A percentile compares a stretch with the other conserved stretches of the same genome.
Conservation (phyloP, 1,140 invertebrate genomes). For the Cepaea nemoralis region DNA sequence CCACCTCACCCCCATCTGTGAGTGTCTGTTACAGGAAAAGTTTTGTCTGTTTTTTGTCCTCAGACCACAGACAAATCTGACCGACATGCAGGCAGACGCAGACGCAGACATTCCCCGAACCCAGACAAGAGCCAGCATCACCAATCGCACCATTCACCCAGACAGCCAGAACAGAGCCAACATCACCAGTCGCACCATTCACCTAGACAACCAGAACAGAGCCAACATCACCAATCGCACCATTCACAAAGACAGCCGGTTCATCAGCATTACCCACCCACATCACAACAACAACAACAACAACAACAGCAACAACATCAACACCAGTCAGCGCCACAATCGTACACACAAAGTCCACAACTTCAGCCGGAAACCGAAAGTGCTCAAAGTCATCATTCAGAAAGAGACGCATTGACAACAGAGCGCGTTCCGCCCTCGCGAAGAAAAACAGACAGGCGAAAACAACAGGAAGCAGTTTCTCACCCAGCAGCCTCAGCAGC, state of each 20-base stretch:
- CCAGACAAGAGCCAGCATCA: neutral
- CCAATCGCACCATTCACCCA: neutral
- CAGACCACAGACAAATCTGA: neutral
- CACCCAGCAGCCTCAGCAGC: neutral
- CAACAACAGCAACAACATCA: slow-evolving; percentile 22
- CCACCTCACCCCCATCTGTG: too few species aligned
- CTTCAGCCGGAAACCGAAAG: slow-evolving; percentile 41
- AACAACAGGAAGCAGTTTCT: slow-evolving; percentile 2
- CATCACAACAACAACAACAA: slow-evolving; percentile 10
- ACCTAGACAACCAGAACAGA: slow-evolving; percentile 12
- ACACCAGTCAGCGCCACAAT: slow-evolving; percentile 15
- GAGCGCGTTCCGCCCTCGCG: neutral
- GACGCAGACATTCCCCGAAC: slow-evolving; percentile 25
- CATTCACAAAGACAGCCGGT: neutral
- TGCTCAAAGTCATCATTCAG: neutral
- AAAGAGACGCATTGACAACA: neutral
- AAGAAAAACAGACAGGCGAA: slow-evolving; percentile 16
- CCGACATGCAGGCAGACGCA: slow-evolving; percentile 15
- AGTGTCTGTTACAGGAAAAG: neutral
- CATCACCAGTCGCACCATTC: neutral
- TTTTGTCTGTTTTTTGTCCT: neutral
- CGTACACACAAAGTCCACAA: slow-evolving; percentile 28
- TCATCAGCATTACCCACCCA: neutral
- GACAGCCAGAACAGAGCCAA: too few species aligned
- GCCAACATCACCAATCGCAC: slow-evolving; percentile 26